phyloP scores from a whole-genome alignment of 2,113 vertebrate genomes.

The Chaetops frenatus region DNA sequence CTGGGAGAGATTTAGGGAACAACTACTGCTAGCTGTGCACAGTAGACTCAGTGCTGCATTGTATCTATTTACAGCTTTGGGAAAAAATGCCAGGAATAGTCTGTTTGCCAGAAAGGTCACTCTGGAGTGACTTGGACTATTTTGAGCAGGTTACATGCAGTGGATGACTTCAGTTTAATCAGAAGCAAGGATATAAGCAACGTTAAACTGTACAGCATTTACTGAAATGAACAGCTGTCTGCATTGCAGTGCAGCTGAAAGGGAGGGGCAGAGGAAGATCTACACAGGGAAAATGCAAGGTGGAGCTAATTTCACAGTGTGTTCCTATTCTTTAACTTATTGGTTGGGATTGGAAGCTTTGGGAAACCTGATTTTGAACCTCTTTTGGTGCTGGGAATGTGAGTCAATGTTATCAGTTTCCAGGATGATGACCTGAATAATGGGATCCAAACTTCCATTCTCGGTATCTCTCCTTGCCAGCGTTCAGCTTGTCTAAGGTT shows the following conservation, averaged over 20 bases:
- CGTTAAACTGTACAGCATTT: not conserved
- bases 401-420: not conserved
- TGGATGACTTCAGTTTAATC: not conserved
- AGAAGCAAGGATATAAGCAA: not conserved
- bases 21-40: not conserved
- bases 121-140: not conserved
- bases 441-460: not conserved
- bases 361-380: not conserved
- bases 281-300: not conserved
- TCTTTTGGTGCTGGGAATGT: not conserved
- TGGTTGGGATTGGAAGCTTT: not conserved
- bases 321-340: not conserved
- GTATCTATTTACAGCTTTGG: constrained; percentile 13
- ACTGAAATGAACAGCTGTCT: not conserved
- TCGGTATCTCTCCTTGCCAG: not conserved
- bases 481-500: not conserved
- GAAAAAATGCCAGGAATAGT: not conserved
- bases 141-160: constrained; percentile 11
- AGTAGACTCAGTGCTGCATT: not conserved
- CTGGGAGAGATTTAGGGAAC: not conserved
- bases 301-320: not conserved
- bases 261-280: not conserved
- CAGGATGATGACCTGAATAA: not conserved
- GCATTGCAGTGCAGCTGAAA: not conserved
- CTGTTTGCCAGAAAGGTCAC: not conserved